Evolutionary conservation across 2,113 vertebrate genomes (phyloP), one percentile per base, ranked within the genome.

Genomic region (Elanus axillaris): DNA sequence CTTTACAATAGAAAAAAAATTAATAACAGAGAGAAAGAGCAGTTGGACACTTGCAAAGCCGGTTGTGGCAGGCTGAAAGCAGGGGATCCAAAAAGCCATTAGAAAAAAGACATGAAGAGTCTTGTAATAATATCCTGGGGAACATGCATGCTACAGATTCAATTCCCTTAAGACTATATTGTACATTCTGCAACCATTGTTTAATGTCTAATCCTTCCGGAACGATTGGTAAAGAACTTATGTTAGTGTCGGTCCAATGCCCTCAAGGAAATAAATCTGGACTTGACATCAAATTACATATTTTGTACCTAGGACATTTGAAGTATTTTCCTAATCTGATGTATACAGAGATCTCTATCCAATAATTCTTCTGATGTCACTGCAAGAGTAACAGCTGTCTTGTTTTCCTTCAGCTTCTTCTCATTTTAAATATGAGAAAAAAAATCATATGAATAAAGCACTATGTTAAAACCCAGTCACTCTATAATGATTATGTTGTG

Each of bases 241-340:
- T 25, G 76, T 25, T 88, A 88, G 68, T 38, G 48, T 48, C 87
- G 78, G 55, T 42, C 63, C 94, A 15, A 5, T 8, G 26, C 40
- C 73, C 95, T 87, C 34, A n/a, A 86, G 78, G 86, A 97, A 87
- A 93, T 80, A 95, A 96, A 97, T 94, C 94, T 48, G 38, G 9
- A 36, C 74, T 82, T 78, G 80, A 89, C 87, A 91, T 66, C 43
- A 90, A 75, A 95, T 96, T 93, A 93, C 32, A 6, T 10, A 64
- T 56, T 81, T 48, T 20, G 50, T 56, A 68, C n/a, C 73, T 64
- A 47, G 47, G 69, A 94, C 85, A 86, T 58, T 3, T 47, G 9
- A 50, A n/a, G 14, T 40, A 50, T 91, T 95, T 93, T 93, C 73
- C 40, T 88, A 89, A 94, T 64, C 87, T 81, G 85, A 80, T 36